Percentiles rank a stretch among this genome's conserved stretches.
Evolutionary conservation across 2,888 invertebrate genomes (phyloP).

Genomic region (Drosophila multiciliata): DNA sequence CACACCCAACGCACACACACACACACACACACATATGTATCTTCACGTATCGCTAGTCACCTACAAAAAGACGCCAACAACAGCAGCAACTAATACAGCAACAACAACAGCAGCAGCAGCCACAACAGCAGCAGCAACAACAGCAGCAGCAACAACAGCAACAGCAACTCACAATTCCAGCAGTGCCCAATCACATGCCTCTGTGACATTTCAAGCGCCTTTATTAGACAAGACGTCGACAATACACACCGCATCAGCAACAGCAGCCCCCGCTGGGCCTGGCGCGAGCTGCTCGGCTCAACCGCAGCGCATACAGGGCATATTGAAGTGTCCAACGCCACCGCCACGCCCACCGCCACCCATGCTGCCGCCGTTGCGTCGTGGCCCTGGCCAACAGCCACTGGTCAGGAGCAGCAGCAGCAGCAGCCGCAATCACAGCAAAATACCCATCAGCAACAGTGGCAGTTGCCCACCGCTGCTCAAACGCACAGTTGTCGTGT

Average conservation of each 20-base stretch:
- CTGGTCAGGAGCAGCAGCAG: constrained; percentile 33
- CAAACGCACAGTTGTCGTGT: constrained; percentile 65
- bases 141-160: constrained; percentile 25
- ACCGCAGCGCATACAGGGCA: constrained; percentile 54
- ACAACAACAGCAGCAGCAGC: constrained; percentile 44
- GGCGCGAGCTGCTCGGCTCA: constrained; percentile 51
- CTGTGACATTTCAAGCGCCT: constrained; percentile 80
- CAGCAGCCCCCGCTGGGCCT: constrained; percentile 57
- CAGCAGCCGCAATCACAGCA: constrained; percentile 19
- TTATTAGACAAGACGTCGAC: constrained; percentile 62
- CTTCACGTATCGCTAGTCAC: constrained; percentile 88
- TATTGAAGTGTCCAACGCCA: constrained; percentile 73
- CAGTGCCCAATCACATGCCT: constrained; percentile 75
- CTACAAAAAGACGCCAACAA: constrained; percentile 90
- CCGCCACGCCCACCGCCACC: constrained; percentile 79
- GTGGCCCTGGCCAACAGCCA: constrained; percentile 58
- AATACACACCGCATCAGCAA: constrained; percentile 42
- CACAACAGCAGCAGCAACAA: constrained; percentile 30
- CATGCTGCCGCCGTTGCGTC: constrained; percentile 56
- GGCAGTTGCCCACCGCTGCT: constrained; percentile 56
- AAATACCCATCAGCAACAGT: constrained; percentile 34
- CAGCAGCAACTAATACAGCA: constrained; percentile 51
- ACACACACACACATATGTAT: constrained; percentile 64
- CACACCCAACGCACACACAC: constrained; percentile 22
- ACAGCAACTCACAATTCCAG: constrained; percentile 56